These are phyloP conservation scores for Myocastor coypus DNA, from an alignment of 2,113 vertebrate genomes.

Conservation along the genomic window DNA sequence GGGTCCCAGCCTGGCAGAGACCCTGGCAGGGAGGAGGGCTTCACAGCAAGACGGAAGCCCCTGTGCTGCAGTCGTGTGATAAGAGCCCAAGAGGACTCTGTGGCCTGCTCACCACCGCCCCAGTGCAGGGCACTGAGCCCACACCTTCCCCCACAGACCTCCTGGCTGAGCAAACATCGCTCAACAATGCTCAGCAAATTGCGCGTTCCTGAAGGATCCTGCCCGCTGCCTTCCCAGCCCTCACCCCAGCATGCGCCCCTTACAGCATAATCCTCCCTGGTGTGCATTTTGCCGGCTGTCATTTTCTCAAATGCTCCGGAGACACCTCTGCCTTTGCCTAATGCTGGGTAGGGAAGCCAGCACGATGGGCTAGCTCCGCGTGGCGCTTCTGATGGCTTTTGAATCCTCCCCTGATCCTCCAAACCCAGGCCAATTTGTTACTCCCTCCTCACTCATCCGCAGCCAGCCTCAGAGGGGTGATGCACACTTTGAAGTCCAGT, in stretches of 20 bases:
- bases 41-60: background rate
- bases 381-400: background rate
- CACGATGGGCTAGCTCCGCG: background rate
- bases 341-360: conserved; percentile 4
- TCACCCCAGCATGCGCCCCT: conserved; percentile 42
- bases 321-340: background rate
- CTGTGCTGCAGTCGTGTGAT: background rate
- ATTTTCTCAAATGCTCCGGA: conserved; percentile 30
- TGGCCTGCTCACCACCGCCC: background rate
- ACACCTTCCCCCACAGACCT: background rate
- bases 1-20: background rate
- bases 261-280: conserved; percentile 20
- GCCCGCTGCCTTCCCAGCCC: conserved; percentile 32
- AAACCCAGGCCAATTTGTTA: background rate
- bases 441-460: background rate
- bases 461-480: background rate
- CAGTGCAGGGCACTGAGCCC: background rate
- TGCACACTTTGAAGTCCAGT: no score
- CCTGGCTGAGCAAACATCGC: background rate
- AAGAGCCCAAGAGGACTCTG: background rate
- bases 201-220: conserved; percentile 44
- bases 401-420: background rate
- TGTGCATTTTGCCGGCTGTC: conserved; percentile 56
- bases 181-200: conserved; percentile 50
- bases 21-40: no score